Percentiles rank a stretch among this genome's conserved stretches.
These are phyloP conservation scores for Lytechinus pictus DNA, from an alignment of 35 echinoderm and acorn worm species.

Conservation along the genomic window DNA sequence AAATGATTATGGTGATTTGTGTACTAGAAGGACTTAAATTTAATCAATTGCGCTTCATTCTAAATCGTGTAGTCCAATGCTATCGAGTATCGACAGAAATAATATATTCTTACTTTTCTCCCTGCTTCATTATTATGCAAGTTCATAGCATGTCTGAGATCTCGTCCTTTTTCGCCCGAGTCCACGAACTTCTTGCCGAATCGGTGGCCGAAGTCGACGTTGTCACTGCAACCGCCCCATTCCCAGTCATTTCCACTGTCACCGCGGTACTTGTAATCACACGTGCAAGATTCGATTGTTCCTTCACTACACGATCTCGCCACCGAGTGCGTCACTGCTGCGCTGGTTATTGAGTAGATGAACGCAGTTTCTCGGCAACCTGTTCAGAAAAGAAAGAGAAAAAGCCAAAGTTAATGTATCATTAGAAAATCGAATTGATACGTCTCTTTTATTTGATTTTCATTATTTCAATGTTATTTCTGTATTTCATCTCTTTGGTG, in stretches of 20 bases:
- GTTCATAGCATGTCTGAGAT: constrained; percentile 87
- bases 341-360: constrained; percentile 92
- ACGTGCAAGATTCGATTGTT: constrained; percentile 85
- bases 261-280: constrained; percentile 77
- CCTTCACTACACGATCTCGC: constrained; percentile 93
- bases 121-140: constrained; percentile 98
- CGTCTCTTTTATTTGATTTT: too few relatives aligned
- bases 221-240: constrained; percentile 98
- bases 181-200: constrained; percentile 97
- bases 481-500: neutral
- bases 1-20: too few relatives aligned
- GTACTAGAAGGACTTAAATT: too few relatives aligned
- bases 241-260: constrained; percentile 88
- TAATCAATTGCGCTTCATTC: too few relatives aligned
- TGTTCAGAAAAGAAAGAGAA: constrained; percentile 41
- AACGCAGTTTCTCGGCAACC: constrained; percentile 95
- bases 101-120: constrained; percentile 67
- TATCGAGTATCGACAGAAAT: neutral
- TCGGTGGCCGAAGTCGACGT: constrained; percentile 78
- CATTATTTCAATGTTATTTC: neutral
- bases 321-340: constrained; percentile 89
- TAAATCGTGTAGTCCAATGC: too few relatives aligned
- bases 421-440: too few relatives aligned
- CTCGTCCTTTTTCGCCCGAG: constrained; percentile 88
- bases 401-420: neutral